Conservation (phyloP, 2,888 invertebrate species). For the Cotesia congregata region DNA sequence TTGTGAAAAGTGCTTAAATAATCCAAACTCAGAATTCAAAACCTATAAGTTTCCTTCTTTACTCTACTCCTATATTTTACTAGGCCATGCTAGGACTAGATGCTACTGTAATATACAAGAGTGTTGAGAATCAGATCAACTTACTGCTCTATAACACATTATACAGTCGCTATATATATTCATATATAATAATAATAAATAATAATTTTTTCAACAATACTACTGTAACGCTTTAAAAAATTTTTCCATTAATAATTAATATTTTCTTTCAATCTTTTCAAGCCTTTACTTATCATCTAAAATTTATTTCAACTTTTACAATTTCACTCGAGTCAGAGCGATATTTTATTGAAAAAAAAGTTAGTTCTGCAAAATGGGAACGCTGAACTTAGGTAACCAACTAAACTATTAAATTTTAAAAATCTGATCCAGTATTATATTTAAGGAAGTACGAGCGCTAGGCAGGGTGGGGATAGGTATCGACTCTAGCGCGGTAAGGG, state of each 20-base stretch:
- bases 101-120: constrained; percentile 27
- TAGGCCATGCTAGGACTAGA: background rate
- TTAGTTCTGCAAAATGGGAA: no score
- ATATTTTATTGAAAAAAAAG: no score
- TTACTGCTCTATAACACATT: background rate
- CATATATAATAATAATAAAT: background rate
- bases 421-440: no score
- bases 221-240: background rate
- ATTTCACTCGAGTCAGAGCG: no score
- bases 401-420: no score
- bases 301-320: background rate
- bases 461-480: no score
- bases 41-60: constrained; percentile 12
- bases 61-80: background rate
- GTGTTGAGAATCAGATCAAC: constrained; percentile 17
- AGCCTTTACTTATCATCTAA: background rate
- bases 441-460: no score
- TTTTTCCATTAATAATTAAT: background rate
- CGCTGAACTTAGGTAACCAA: no score
- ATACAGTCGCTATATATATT: background rate
- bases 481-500: no score
- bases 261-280: background rate
- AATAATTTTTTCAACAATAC: background rate
- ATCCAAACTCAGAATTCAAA: constrained; percentile 37
- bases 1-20: constrained; percentile 46